Evolutionary conservation across 2,888 invertebrate genomes (phyloP), one percentile per base, ranked within the genome.

Genomic region (Trichopoda pennipes): DNA sequence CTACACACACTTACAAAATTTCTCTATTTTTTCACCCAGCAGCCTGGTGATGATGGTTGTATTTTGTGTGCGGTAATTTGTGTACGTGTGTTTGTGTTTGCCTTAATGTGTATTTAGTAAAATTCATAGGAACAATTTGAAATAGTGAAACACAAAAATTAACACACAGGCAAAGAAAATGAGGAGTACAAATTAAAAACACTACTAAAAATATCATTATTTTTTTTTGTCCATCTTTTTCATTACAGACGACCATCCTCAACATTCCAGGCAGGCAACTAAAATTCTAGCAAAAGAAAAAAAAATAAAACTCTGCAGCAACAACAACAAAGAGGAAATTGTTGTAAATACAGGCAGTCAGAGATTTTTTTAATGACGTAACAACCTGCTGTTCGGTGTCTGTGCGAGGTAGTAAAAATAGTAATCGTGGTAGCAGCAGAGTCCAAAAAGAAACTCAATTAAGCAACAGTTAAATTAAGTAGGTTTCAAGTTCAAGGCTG

Each of bases 401-500:
- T 74, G 68, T 72, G 58, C 42, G 70, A 53, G 69, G 66, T 79
- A 72, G 74, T 78, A 28, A 68, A n/a, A 55, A 38, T 23, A 21
- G 53, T 38, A 35, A 19, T 17, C 19, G 60, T 28, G 23, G 42
- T 42, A 61, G 68, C 44, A 80, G 58, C 60, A 75, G 64, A 75
- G 53, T 70, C 72, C 79, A 61, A 61, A 81, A 64, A 68, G 61
- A 82, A 82, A 72, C 79, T 79, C 82, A 82, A 82, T 82, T 82
- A 82, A 82, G 82, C 82, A 82, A 82, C 89, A 89, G 89, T 89
- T 89, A 89, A 88, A 89, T 88, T 89, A 88, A 88, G 88, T 89
- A 88, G 88, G 89, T 89, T 89, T 89, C 89, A 88, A 88, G 88
- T 88, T 88, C 88, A 88, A 89, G 89, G 89, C 88, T 85, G 77